phyloP scores from a whole-genome alignment of 2,113 vertebrate species.

The Sphyrna mokarran region DNA sequence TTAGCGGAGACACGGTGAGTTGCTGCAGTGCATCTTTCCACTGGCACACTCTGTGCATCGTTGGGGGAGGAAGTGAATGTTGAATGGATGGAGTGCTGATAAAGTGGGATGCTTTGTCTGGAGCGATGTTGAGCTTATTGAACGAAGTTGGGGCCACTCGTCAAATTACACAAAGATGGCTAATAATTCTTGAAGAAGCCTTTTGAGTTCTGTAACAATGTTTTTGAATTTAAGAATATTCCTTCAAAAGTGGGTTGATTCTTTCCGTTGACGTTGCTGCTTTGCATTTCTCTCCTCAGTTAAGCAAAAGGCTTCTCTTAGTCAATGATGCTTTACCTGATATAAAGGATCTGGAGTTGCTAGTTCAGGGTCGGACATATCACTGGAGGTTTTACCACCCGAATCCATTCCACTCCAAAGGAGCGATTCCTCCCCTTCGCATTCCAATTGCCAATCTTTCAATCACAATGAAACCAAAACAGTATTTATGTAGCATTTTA shows the following conservation, averaged over 20 bases:
- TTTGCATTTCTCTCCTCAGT: background rate
- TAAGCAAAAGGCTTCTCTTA: background rate
- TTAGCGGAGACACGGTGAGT: background rate
- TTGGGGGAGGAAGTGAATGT: background rate
- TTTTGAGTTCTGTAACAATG: background rate
- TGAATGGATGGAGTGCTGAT: background rate
- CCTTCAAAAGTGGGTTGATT: background rate
- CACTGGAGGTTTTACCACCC: background rate
- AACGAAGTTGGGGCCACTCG: background rate
- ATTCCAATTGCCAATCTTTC: background rate
- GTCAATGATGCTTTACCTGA: background rate
- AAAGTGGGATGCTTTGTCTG: background rate
- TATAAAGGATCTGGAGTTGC: background rate
- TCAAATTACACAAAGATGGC: background rate
- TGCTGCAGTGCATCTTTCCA: background rate
- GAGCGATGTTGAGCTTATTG: background rate
- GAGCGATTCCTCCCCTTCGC: background rate
- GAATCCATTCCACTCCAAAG: background rate
- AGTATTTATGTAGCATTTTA: no score
- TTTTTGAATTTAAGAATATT: background rate
- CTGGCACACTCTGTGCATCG: background rate
- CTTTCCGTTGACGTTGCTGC: background rate
- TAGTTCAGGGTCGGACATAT: background rate
- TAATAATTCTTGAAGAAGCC: background rate
- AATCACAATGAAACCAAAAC: background rate